These are phyloP conservation scores for Cephonodes hylas DNA, from an alignment of 2,888 invertebrate species.

Conservation along the genomic window DNA sequence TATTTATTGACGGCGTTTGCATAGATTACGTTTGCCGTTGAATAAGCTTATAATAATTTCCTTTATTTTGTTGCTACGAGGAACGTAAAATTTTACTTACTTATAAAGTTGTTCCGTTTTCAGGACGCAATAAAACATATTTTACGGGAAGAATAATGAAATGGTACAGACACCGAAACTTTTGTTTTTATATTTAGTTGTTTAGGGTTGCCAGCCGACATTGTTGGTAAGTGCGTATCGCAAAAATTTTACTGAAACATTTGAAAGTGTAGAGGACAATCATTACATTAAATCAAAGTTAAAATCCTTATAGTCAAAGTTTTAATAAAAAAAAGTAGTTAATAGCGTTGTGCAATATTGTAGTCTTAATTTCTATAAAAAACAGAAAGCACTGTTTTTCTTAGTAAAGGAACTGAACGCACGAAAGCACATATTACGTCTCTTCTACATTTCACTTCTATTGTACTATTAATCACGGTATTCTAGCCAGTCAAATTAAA, in stretches of 20 bases:
- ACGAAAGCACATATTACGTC: background rate
- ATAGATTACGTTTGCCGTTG: background rate
- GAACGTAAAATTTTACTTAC: background rate
- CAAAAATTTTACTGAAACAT: background rate
- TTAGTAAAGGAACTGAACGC: no score
- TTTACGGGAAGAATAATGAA: background rate
- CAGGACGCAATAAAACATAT: background rate
- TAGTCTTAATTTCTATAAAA: no score
- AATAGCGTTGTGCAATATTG: no score
- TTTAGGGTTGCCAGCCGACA: background rate
- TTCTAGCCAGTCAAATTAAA: no score
- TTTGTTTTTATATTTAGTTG: slow-evolving; percentile 1
- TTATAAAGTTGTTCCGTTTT: background rate
- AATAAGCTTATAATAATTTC: background rate
- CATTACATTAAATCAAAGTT: no score
- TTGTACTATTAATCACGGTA: background rate
- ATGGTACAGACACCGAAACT: background rate
- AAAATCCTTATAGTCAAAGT: no score
- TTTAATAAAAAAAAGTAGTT: no score
- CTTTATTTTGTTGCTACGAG: background rate
- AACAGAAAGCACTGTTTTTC: no score
- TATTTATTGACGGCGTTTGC: background rate
- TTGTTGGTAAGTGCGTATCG: background rate
- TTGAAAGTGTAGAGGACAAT: no score
- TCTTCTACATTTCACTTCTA: background rate